Evolutionary conservation across 2,888 invertebrate genomes (phyloP).

Genomic region (Eupsilia transversa): DNA sequence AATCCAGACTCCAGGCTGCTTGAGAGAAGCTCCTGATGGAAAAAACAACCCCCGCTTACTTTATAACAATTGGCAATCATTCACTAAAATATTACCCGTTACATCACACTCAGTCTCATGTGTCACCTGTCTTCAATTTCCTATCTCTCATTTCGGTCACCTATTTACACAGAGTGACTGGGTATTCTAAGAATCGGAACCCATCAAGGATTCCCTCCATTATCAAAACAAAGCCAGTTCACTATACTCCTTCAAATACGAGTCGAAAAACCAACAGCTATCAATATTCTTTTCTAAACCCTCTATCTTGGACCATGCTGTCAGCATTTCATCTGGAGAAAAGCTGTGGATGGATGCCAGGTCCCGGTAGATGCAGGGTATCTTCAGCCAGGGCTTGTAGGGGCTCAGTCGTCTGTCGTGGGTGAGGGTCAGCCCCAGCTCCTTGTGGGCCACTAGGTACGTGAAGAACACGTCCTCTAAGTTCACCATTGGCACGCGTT

Average conservation of each 20-base stretch:
- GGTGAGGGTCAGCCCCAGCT: slow-evolving; percentile 87
- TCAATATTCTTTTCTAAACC: slow-evolving; percentile 40
- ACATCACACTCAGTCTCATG: not conserved
- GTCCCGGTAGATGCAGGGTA: slow-evolving; percentile 76
- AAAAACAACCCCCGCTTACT: not conserved
- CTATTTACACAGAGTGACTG: not conserved
- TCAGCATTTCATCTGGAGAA: slow-evolving; percentile 71
- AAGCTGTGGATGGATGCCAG: slow-evolving; percentile 78
- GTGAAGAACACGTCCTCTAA: slow-evolving; percentile 94
- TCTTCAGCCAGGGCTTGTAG: slow-evolving; percentile 69
- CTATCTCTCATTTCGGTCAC: not conserved
- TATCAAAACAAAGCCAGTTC: slow-evolving; percentile 29
- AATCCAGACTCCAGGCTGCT: not conserved
- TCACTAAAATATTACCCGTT: not conserved
- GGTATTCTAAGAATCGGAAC: not conserved
- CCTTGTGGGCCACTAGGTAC: slow-evolving; percentile 91
- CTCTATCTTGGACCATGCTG: slow-evolving; percentile 73
- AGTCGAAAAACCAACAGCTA: slow-evolving; percentile 68
- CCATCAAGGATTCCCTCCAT: slow-evolving; percentile 3
- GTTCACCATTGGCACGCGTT: slow-evolving; percentile 91
- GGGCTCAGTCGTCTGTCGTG: slow-evolving; percentile 90
- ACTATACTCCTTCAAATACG: slow-evolving; percentile 63
- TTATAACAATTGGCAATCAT: not conserved
- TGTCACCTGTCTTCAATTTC: not conserved
- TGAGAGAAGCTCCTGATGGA: not conserved